A percentile compares a stretch with the other conserved stretches of the same genome.
Evolutionary conservation across 2,888 invertebrate genomes (phyloP).

Genomic region (Hydropsyche betteni): DNA sequence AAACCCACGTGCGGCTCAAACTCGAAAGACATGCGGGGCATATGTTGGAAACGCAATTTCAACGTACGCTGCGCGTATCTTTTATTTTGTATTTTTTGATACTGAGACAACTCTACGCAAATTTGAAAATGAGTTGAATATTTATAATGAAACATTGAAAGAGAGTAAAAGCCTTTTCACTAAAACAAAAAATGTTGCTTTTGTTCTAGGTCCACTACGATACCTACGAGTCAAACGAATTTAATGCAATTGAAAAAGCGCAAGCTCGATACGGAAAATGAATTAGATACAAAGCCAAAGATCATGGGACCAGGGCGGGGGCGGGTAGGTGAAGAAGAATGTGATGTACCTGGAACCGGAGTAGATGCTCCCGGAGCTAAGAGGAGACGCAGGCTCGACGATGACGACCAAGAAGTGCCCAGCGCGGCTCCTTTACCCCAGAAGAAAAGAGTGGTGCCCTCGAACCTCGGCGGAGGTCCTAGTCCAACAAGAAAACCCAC

Average conservation of each 20-base stretch:
- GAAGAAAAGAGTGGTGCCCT: slow-evolving; percentile 65
- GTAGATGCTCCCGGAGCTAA: slow-evolving; percentile 58
- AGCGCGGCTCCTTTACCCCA: slow-evolving; percentile 66
- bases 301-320: slow-evolving; percentile 58
- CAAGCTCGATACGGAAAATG: slow-evolving; percentile 71
- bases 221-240: slow-evolving; percentile 67
- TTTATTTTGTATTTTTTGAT: background rate
- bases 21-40: slow-evolving; percentile 42
- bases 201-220: slow-evolving; percentile 66
- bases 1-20: slow-evolving; percentile 48
- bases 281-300: slow-evolving; percentile 63
- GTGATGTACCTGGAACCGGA: slow-evolving; percentile 63
- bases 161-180: slow-evolving; percentile 44
- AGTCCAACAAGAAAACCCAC: slow-evolving; percentile 59
- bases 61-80: slow-evolving; percentile 22
- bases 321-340: slow-evolving; percentile 59
- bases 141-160: slow-evolving; percentile 13
- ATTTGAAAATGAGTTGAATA: slow-evolving; percentile 25
- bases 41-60: slow-evolving; percentile 22
- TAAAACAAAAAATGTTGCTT: slow-evolving; percentile 53
- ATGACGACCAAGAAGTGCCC: slow-evolving; percentile 58
- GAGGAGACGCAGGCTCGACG: slow-evolving; percentile 57
- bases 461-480: slow-evolving; percentile 57
- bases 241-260: slow-evolving; percentile 76
- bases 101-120: background rate